Evolutionary conservation across 2,888 invertebrate species (phyloP), one percentile per base, ranked within the genome.

Genomic region (Rhamphomyia laevipes): DNA sequence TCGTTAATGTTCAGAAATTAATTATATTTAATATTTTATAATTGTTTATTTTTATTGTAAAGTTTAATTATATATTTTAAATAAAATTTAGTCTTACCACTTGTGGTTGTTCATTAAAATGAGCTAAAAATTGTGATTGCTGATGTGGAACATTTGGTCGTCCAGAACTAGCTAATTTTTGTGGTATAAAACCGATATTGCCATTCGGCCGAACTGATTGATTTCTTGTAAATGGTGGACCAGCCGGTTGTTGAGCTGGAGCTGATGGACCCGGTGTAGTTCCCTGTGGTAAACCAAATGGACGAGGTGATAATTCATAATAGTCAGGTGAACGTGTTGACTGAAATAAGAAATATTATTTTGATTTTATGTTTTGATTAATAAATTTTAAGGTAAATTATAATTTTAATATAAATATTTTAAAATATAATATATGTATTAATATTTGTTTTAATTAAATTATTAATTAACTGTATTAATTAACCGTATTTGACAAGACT

Each of bases 271-370:
- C 54, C 33, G 50, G 41, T 23, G 46, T 37, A 10, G 43, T 41
- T 45, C 54, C 42, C n/a, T 43, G 31, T 15, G 55, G 63, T 49
- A 58, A 58, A 43, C 68, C 68, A 58, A 70, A 71, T 54, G 71
- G 70, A 52, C 70, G 63, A 50, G 71, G 71, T 53, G 70, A 69
- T 46, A 69, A 64, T 56, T 70, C 70, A 57, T 64, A 70, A 55
- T 61, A 68, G 46, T 70, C 69, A 46, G 67, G 57, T 49, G 62
- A 66, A 47, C 67, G 66, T 40, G 62, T 62, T 43, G 64, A 59
- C 60, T 68, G 66, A 60, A 66, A 58, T 46, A 61, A 55, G 51
- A 53, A 13, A 13, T 49, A 54, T 16, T 12, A 35, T 21, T 18
- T n/a, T n/a, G n/a, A n/a, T n/a, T n/a, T n/a, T n/a, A n/a, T n/a